These are phyloP conservation scores for Chondrilla cf. caribensis DNA, from an alignment of 37 sponge, comb jelly and placozoan species.

Conservation along the genomic window DNA sequence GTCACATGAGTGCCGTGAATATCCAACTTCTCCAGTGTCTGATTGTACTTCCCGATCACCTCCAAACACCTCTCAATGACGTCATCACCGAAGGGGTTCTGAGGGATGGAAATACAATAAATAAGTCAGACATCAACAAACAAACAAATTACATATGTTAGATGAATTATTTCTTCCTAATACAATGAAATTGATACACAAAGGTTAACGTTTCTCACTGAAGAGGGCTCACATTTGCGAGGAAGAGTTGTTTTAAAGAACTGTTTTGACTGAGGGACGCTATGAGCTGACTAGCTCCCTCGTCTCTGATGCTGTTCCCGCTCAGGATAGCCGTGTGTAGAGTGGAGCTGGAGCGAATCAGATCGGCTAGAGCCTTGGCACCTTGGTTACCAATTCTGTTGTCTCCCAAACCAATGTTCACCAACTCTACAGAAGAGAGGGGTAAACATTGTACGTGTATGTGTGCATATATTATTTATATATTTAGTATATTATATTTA, in stretches of 20 bases:
- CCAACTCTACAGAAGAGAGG: conserved; percentile 26
- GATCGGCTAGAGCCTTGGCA: conserved; percentile 53
- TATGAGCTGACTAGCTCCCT: conserved; percentile 58
- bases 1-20: conserved; percentile 30
- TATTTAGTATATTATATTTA: neutral
- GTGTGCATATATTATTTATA: neutral
- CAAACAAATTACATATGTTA: neutral
- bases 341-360: conserved; percentile 39
- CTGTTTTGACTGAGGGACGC: conserved; percentile 64
- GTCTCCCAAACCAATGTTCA: conserved; percentile 58
- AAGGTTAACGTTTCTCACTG: neutral
- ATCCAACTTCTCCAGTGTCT: conserved; percentile 42
- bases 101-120: neutral
- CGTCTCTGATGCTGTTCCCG: conserved; percentile 52
- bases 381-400: conserved; percentile 66
- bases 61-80: conserved; percentile 54
- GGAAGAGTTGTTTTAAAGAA: conserved; percentile 52
- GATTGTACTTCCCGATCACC: conserved; percentile 54
- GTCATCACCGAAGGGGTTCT: conserved; percentile 57
- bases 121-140: neutral
- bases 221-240: conserved; percentile 43
- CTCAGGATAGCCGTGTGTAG: conserved; percentile 52
- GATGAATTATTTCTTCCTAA: neutral
- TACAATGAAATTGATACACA: neutral
- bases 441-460: neutral